These are phyloP conservation scores for Rotaria socialis DNA, from an alignment of 2,888 invertebrate genomes.

Conservation along the genomic window DNA sequence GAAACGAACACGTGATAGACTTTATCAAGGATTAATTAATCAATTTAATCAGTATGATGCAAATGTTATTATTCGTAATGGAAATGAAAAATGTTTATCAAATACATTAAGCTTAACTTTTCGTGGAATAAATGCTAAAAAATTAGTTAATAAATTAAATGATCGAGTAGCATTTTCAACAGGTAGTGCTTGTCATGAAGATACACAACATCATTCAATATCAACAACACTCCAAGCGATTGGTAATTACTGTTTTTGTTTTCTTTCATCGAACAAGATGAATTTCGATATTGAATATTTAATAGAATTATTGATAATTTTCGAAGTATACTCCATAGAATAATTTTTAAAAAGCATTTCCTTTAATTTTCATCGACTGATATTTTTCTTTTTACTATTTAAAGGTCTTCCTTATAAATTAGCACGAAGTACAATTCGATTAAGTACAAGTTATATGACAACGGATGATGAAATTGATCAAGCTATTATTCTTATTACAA, in stretches of 20 bases:
- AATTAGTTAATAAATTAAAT: background rate
- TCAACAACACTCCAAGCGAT: conserved; percentile 3
- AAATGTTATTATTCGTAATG: background rate
- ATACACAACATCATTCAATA: background rate
- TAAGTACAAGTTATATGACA: conserved; percentile 5
- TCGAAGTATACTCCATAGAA: too few relatives aligned
- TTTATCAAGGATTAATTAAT: background rate
- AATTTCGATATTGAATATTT: too few relatives aligned
- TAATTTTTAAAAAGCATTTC: too few relatives aligned
- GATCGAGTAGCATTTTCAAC: background rate
- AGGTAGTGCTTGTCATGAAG: conserved; percentile 24
- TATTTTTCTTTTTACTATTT: background rate
- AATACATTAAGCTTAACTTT: conserved; percentile 6
- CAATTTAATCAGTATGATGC: background rate
- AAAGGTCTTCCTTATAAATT: background rate
- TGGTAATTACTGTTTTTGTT: background rate
- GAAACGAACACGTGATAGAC: background rate
- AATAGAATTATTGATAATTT: background rate
- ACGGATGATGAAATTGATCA: conserved; percentile 6
- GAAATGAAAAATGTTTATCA: background rate
- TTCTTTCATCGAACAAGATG: background rate
- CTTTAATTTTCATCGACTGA: too few relatives aligned
- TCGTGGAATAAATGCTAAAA: background rate
- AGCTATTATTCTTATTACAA: background rate
- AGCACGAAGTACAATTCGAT: background rate